phyloP scores from a whole-genome alignment of 92 coral and sea anemone species.

The Siderastrea siderea region DNA sequence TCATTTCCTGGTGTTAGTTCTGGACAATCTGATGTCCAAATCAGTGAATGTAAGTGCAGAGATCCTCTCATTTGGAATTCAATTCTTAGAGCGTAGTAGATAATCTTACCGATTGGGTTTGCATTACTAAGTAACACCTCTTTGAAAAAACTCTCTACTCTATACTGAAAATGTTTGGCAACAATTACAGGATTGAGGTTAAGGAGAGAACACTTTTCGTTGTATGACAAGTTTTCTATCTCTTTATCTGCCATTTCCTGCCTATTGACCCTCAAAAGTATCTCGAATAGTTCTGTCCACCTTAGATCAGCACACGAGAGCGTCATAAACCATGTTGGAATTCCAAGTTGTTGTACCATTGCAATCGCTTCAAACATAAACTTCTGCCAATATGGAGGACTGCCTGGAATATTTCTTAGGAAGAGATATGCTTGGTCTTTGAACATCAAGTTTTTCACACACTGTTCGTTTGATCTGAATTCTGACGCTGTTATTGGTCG shows the following conservation, averaged over 20 bases:
- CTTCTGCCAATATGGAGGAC: conserved; percentile 68
- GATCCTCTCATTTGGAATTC: conserved; percentile 70
- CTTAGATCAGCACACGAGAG: conserved; percentile 69
- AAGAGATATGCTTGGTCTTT: conserved; percentile 76
- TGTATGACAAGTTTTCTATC: conserved; percentile 55
- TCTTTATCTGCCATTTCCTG: conserved; percentile 46
- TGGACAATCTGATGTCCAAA: conserved; percentile 70
- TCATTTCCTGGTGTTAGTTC: conserved; percentile 25
- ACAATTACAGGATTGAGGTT: conserved; percentile 53
- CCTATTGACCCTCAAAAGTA: conserved; percentile 51
- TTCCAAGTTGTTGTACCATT: conserved; percentile 75
- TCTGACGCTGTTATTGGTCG: conserved; percentile 64
- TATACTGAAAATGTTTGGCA: conserved; percentile 49
- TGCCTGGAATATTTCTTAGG: conserved; percentile 56
- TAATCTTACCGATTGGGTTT: conserved; percentile 59
- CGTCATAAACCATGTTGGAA: conserved; percentile 76
- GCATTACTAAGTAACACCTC: conserved; percentile 46
- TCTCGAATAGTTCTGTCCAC: conserved; percentile 68
- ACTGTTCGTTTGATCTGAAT: conserved; percentile 50
- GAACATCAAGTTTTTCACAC: conserved; percentile 33
- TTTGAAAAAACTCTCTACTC: conserved; percentile 53
- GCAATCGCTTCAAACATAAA: conserved; percentile 62
- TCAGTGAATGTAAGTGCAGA: conserved; percentile 64
- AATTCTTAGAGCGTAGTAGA: conserved; percentile 50
- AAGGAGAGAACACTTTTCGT: conserved; percentile 54